Evolutionary conservation across 2,888 invertebrate genomes (phyloP), one percentile per base, ranked within the genome.

Genomic region (Agriopis marginaria): DNA sequence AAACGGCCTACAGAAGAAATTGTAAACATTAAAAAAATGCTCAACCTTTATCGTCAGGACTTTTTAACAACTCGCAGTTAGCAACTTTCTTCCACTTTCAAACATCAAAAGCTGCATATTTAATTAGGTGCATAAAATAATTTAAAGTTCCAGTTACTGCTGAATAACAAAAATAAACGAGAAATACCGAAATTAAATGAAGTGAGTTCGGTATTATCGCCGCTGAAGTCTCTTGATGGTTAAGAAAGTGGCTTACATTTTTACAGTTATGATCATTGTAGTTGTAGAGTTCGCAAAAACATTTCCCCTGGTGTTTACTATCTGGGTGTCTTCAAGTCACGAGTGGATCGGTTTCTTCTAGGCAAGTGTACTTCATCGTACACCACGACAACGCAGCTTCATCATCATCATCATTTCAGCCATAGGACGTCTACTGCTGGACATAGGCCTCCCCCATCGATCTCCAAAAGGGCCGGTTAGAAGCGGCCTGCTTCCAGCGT

Each of bases 211-310:
- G 51, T 44, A 66, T 68, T 67, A 68, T 59, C 64, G 40, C 64
- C 60, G 39, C 61, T 69, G 69, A 65, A 65, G 65, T 68, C 63
- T 64, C 63, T 49, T 51, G 66, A 72, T 50, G 69, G 17, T 58
- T 10, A 76, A 76, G 75, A 76, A 76, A 76, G 76, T 75, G 67
- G 71, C 72, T 67, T 72, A 66, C 49, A 55, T 59, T 68, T 71
- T 75, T 63, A 75, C 76, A 71, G 75, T 76, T 75, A 74, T 65
- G 63, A 73, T 70, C 14, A 49, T 11, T 55, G 75, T 73, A 76
- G 62, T 11, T 55, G 75, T 73, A 76, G 62, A 10, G 76, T 66
- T 14, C 42, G 75, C 73, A 76, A 56, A 64, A 66, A 50, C 17
- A 55, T 49, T 8, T 42, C 12, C 11, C 5, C 9, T 10, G 9